Conservation (phyloP, 2,797 vertebrate genomes). For the Sebastes itinus region DNA sequence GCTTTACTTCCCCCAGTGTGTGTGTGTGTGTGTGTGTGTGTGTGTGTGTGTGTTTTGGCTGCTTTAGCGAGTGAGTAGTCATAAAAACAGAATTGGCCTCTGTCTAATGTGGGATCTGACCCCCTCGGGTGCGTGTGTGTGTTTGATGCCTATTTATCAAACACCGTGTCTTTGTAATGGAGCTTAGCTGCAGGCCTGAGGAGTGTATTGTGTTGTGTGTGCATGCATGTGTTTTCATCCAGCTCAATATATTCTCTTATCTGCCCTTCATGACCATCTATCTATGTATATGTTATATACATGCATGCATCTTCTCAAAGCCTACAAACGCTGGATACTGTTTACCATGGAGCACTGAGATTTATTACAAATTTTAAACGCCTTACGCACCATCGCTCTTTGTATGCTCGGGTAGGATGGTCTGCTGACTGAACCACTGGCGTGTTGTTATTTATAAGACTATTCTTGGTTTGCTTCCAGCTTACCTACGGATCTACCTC, state of each 20-base stretch:
- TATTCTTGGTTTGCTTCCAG: too few relatives aligned
- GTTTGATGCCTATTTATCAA: slow-evolving; percentile 1
- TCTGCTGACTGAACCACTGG: too few relatives aligned
- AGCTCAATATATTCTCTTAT: not conserved
- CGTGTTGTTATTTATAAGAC: too few relatives aligned
- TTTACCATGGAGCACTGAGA: too few relatives aligned
- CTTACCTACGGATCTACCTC: too few relatives aligned
- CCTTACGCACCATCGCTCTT: too few relatives aligned
- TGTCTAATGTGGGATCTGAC: not conserved
- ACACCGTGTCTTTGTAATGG: not conserved
- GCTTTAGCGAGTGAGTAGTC: not conserved
- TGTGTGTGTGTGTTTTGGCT: not conserved
- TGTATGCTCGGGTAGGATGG: too few relatives aligned
- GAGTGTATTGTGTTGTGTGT: not conserved
- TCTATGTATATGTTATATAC: too few relatives aligned
- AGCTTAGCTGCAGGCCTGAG: not conserved
- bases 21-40: not conserved
- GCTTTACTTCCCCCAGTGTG: slow-evolving; percentile 26
- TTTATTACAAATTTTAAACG: too few relatives aligned
- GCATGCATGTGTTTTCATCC: not conserved
- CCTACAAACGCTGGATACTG: too few relatives aligned
- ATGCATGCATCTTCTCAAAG: too few relatives aligned
- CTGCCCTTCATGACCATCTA: not conserved
- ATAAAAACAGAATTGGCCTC: not conserved
- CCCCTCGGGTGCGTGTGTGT: not conserved